Evolutionary conservation across 2,888 invertebrate species (phyloP).

Genomic region (Erebia palarica): DNA sequence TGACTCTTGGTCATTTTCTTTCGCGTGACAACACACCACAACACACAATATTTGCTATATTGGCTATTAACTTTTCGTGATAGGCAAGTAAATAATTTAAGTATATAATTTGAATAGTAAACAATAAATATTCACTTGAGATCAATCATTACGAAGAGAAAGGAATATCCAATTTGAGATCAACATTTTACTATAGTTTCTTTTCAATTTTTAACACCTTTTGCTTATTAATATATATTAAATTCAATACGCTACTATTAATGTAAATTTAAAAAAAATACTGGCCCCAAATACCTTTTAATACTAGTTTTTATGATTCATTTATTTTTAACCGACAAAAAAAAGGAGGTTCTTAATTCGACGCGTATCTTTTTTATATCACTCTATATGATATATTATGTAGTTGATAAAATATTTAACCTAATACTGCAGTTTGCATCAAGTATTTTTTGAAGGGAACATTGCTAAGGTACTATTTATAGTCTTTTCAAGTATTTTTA

Average conservation of each 20-base stretch:
- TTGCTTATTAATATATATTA: conserved; percentile 16
- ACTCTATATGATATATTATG: conserved; percentile 20
- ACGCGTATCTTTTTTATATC: too few relatives aligned
- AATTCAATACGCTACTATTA: conserved; percentile 30
- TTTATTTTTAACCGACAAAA: too few relatives aligned
- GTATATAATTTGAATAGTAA: conserved; percentile 12
- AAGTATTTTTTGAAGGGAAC: too few relatives aligned
- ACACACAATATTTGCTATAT: background rate
- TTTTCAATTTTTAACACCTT: conserved; percentile 32
- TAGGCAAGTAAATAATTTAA: background rate
- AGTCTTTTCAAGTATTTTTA: too few relatives aligned
- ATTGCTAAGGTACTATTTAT: too few relatives aligned
- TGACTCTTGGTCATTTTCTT: too few relatives aligned
- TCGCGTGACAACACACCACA: background rate
- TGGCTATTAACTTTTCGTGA: background rate
- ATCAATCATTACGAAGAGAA: conserved; percentile 39
- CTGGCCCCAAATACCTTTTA: conserved; percentile 61
- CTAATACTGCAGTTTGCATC: conserved; percentile 20
- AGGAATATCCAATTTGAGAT: conserved; percentile 65
- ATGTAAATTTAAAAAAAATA: conserved; percentile 63
- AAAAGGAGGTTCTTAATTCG: too few relatives aligned
- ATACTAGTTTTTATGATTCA: conserved; percentile 12
- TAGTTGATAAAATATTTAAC: background rate
- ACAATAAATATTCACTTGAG: conserved; percentile 37
- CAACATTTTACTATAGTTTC: conserved; percentile 47